Conservation (phyloP, 2,797 vertebrate genomes). For the Myoxocephalus aenaeus region DNA sequence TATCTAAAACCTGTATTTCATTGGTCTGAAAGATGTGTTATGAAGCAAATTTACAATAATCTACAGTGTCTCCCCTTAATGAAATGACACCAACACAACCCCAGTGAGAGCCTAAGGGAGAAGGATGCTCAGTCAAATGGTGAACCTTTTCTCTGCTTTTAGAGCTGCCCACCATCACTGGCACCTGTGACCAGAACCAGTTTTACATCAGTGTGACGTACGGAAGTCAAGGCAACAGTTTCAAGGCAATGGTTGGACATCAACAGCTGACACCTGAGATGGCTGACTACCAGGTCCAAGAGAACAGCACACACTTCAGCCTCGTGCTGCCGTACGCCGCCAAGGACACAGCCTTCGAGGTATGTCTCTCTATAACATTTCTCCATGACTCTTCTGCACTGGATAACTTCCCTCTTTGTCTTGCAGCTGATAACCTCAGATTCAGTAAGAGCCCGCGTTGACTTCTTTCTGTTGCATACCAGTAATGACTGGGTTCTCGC, state of each 20-base stretch:
- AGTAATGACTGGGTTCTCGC: conserved; percentile 34
- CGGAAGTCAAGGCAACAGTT: conserved; percentile 70
- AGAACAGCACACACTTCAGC: conserved; percentile 76
- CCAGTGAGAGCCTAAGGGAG: too few relatives aligned
- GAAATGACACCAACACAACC: not conserved
- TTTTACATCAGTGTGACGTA: conserved; percentile 74
- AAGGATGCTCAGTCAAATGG: too few relatives aligned
- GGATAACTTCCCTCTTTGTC: not conserved
- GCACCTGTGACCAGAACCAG: not conserved
- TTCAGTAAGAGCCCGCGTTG: conserved; percentile 74
- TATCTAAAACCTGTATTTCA: too few relatives aligned
- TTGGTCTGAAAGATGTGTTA: too few relatives aligned
- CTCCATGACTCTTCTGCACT: not conserved
- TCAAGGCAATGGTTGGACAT: conserved; percentile 67
- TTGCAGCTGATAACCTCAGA: conserved; percentile 59
- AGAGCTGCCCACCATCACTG: too few relatives aligned
- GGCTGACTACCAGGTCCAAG: conserved; percentile 45
- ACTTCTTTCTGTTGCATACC: conserved; percentile 69
- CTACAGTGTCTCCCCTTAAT: too few relatives aligned
- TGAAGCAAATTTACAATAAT: too few relatives aligned
- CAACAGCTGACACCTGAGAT: conserved; percentile 56
- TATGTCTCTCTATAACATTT: not conserved
- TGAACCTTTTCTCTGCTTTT: too few relatives aligned
- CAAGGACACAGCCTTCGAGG: conserved; percentile 65
- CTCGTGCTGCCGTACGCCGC: conserved; percentile 70